A percentile compares a stretch with the other conserved stretches of the same genome.
phyloP scores from a whole-genome alignment of 2,888 invertebrate genomes.

The Macrosoma leucophasiata region DNA sequence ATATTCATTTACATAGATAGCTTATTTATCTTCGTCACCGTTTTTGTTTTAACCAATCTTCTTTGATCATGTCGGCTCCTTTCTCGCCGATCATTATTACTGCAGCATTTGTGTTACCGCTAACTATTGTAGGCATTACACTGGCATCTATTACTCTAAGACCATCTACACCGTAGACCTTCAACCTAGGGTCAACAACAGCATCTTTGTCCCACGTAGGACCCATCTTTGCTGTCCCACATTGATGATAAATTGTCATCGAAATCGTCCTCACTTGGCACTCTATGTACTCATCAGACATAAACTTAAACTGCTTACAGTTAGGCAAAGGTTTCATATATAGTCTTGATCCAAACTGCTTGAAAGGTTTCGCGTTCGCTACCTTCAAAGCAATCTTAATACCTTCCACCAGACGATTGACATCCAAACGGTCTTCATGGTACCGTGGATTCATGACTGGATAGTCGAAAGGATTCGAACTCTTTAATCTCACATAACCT shows the following conservation, averaged over 20 bases:
- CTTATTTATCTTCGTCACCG: conserved; percentile 54
- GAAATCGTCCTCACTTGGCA: conserved; percentile 91
- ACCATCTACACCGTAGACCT: conserved; percentile 85
- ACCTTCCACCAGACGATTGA: conserved; percentile 88
- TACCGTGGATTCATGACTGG: conserved; percentile 96
- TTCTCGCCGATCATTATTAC: conserved; percentile 95
- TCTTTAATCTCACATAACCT: conserved; percentile 84
- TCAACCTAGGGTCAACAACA: conserved; percentile 87
- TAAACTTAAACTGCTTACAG: conserved; percentile 82
- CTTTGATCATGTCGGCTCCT: conserved; percentile 89
- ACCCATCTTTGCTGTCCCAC: conserved; percentile 93
- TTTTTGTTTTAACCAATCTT: conserved; percentile 80
- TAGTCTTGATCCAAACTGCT: conserved; percentile 85
- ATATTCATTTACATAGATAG: too few relatives aligned
- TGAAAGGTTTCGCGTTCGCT: conserved; percentile 84
- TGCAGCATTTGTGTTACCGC: conserved; percentile 93
- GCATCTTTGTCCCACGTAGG: conserved; percentile 84
- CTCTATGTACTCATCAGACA: conserved; percentile 89
- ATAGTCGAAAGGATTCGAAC: conserved; percentile 89
- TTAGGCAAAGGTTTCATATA: conserved; percentile 86
- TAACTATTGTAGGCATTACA: conserved; percentile 91
- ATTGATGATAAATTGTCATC: conserved; percentile 94
- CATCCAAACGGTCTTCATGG: conserved; percentile 86
- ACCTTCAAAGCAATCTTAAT: conserved; percentile 84
- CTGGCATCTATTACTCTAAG: conserved; percentile 90